Base-by-base conservation (phyloP, 2,113 vertebrate genomes). In the Alethe diademata region DNA sequence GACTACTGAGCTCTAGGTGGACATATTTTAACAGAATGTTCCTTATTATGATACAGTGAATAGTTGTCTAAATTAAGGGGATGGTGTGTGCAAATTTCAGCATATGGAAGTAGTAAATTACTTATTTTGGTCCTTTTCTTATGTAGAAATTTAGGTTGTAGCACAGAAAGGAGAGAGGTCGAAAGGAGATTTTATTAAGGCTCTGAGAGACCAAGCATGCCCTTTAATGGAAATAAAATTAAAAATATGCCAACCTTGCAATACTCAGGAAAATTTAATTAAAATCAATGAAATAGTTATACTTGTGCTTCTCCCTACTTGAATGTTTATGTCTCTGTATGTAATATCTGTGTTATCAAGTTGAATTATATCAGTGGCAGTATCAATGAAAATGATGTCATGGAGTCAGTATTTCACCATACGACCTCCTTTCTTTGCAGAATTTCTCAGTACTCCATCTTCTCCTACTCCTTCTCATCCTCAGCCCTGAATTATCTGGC, bases 11-110 rank as follows among this genome's bases (percentile, higher is more conserved):
- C 94, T 97, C 94, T 96, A 93, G 96, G 94, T 95, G 81, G 95
- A 95, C 89, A 96, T 97, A 98, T 98, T 98, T 98, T 98, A 97
- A 85, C 95, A 84, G 92, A 91, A 94, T 92, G 83, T 88, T 96
- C 92, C 96, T 97, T 96, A 94, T 95, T 97, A 97, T 91, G 92
- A 90, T 97, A 97, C 87, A 88, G 95, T 95, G 92, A 92, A 67
- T 96, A 93, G 95, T 97, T 70, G 38, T 51, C 82, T 96, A 96
- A 97, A 96, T 96, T 94, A 97, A 96, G 95, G 78, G 78, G 93
- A 97, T 89, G 85, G 93, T 81, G 79, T 95, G 78, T 88, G 90
- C 80, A 97, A 95, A 97, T 88, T 96, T 85, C 11, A 42, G 88
- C 57, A 60, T 92, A 64, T 85, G 91, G 67, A 80, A 92, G 80